Evolutionary conservation across 2,113 vertebrate genomes (phyloP).

Genomic region (Ictidomys tridecemlineatus): DNA sequence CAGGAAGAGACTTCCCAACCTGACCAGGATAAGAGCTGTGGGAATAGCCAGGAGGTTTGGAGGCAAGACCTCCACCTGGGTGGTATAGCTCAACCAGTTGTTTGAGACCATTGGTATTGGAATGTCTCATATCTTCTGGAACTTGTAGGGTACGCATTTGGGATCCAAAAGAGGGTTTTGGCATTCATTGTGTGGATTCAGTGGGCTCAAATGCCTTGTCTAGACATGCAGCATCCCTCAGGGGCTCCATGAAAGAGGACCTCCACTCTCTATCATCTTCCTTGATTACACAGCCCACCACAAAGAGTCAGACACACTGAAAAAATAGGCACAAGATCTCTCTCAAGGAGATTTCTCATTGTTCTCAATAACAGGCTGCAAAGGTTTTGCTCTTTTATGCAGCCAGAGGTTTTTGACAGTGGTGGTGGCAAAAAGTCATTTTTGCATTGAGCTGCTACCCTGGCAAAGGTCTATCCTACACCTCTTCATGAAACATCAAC

Average conservation of each 20-base stretch:
- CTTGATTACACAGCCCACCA: background rate
- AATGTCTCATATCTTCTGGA: background rate
- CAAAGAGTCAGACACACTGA: constrained; percentile 1
- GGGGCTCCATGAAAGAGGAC: background rate
- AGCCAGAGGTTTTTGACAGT: constrained; percentile 66
- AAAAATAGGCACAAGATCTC: background rate
- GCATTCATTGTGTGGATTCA: background rate
- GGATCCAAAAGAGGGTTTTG: background rate
- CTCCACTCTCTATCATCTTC: background rate
- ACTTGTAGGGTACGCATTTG: background rate
- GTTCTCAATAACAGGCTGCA: background rate
- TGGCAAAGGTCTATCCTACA: constrained; percentile 67
- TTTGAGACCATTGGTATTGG: background rate
- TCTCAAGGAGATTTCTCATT: constrained; percentile 8
- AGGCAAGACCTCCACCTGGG: background rate
- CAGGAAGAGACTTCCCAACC: background rate
- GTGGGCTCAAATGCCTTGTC: background rate
- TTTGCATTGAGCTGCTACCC: constrained; percentile 51
- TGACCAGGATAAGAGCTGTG: background rate
- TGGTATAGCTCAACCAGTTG: background rate
- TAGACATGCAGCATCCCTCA: background rate
- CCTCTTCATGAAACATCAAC: constrained; percentile 48
- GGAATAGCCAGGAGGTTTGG: background rate
- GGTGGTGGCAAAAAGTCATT: constrained; percentile 59
- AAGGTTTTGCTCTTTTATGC: background rate